A percentile compares a stretch with the other conserved stretches of the same genome.
phyloP scores from a whole-genome alignment of 2,113 vertebrate genomes.

The Atractosteus spatula region DNA sequence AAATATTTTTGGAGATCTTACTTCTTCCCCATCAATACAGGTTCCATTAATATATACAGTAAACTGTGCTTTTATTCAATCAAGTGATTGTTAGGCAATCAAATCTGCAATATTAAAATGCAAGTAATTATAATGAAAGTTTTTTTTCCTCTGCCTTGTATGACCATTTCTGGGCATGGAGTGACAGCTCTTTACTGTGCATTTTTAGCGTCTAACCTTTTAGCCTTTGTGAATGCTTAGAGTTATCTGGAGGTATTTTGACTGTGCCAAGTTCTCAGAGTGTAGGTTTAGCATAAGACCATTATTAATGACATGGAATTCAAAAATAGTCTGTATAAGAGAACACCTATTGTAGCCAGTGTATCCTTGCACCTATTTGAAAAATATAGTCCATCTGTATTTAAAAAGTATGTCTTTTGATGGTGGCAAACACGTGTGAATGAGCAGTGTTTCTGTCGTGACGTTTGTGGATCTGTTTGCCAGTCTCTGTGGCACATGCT shows the following conservation, averaged over 20 bases:
- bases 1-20: neutral
- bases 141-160: neutral
- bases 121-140: conserved; percentile 13
- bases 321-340: neutral
- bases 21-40: neutral
- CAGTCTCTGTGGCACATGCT: too few relatives aligned
- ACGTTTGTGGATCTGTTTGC: too few relatives aligned
- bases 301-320: neutral
- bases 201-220: neutral
- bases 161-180: neutral
- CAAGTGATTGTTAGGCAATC: neutral
- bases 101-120: neutral
- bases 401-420: too few relatives aligned
- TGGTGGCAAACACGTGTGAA: too few relatives aligned
- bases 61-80: neutral
- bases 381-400: too few relatives aligned
- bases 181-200: neutral
- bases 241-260: neutral
- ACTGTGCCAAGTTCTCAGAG: neutral
- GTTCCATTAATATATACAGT: neutral
- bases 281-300: neutral
- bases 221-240: neutral
- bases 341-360: too few relatives aligned
- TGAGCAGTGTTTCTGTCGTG: too few relatives aligned
- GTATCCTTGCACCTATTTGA: too few relatives aligned